A percentile compares a stretch with the other conserved stretches of the same genome.
phyloP scores from a whole-genome alignment of 2,888 invertebrate species.

The Limnephilus marmoratus region DNA sequence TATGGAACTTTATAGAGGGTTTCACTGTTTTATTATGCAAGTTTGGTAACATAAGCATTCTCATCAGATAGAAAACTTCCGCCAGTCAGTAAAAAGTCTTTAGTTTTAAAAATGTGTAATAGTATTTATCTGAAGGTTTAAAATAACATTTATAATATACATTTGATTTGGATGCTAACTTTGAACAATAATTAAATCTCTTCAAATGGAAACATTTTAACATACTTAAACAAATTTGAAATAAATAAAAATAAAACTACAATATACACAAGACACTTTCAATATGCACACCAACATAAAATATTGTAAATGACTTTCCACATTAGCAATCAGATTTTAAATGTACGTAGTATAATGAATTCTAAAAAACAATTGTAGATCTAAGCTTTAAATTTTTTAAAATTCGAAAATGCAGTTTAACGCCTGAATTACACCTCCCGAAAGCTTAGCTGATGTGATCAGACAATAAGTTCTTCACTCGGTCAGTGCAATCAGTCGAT shows the following conservation, averaged over 20 bases:
- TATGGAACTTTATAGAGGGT: too few relatives aligned
- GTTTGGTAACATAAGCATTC: not conserved
- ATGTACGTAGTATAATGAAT: not conserved
- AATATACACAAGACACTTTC: not conserved
- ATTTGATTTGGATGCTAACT: not conserved
- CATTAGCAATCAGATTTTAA: not conserved
- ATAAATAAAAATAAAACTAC: not conserved
- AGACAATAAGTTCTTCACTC: too few relatives aligned
- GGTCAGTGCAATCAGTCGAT: too few relatives aligned
- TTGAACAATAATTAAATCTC: not conserved
- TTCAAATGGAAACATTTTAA: conserved; percentile 2
- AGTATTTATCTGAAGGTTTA: not conserved
- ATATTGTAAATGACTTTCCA: too few relatives aligned
- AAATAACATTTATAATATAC: conserved; percentile 2
- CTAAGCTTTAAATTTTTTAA: not conserved
- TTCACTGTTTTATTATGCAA: not conserved
- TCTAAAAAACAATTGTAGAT: not conserved
- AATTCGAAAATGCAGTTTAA: not conserved
- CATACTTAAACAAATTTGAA: not conserved
- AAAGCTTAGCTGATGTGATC: too few relatives aligned
- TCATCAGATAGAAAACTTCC: not conserved
- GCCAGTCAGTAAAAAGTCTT: not conserved
- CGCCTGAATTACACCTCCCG: too few relatives aligned
- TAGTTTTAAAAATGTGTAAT: not conserved
- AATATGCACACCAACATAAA: not conserved